Percentiles rank a stretch among this genome's conserved stretches.
phyloP scores from a whole-genome alignment of 92 coral and sea anemone genomes.

The Anthopleura xanthogrammica region DNA sequence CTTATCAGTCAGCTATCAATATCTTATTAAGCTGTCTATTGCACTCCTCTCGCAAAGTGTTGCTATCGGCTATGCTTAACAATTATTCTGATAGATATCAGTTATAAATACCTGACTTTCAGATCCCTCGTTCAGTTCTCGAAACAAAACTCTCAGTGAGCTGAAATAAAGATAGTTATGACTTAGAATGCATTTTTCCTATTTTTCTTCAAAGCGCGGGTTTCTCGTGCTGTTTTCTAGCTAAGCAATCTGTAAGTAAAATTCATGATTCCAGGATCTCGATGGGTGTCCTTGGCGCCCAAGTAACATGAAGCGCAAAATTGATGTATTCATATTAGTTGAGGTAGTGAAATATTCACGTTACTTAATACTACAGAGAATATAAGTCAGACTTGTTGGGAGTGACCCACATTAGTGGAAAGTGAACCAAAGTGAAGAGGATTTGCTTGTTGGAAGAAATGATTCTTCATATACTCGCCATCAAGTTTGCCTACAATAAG shows the following conservation, averaged over 20 bases:
- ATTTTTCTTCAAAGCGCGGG: neutral
- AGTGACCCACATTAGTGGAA: neutral
- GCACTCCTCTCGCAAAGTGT: neutral
- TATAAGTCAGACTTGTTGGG: neutral
- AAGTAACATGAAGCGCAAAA: neutral
- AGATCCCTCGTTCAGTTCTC: no score
- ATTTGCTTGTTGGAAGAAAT: neutral
- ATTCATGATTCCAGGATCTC: neutral
- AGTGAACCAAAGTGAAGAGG: neutral
- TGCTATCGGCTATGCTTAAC: no score
- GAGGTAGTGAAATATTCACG: neutral
- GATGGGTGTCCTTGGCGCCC: neutral
- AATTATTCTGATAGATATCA: no score
- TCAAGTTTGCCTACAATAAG: no score
- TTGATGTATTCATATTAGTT: neutral
- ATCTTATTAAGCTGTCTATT: slow-evolving; percentile 1
- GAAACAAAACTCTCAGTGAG: no score
- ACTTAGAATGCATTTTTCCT: no score
- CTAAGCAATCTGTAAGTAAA: neutral
- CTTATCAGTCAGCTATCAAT: neutral
- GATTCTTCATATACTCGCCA: no score
- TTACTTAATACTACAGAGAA: neutral
- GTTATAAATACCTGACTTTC: no score
- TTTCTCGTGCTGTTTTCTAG: neutral
- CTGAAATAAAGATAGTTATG: no score